These are phyloP conservation scores for Mizuhopecten yessoensis DNA, from an alignment of 1,140 invertebrate species.

Conservation along the genomic window DNA sequence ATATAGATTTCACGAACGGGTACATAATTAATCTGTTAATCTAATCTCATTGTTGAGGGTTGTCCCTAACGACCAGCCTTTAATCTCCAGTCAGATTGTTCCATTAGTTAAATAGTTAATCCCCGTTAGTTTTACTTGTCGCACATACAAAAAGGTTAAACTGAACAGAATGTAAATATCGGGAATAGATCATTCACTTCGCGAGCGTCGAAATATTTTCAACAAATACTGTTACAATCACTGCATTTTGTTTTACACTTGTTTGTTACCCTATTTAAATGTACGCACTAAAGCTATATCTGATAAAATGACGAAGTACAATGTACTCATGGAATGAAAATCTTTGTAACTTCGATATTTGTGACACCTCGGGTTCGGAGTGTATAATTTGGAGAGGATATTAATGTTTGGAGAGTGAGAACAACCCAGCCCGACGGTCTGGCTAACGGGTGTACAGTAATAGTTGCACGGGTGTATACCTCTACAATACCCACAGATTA, in stretches of 20 bases:
- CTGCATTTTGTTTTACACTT: neutral
- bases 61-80: conserved; percentile 9
- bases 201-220: neutral
- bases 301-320: neutral
- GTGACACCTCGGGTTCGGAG: neutral
- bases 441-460: neutral
- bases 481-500: conserved; percentile 21
- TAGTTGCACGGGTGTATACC: neutral
- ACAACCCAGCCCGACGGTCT: neutral
- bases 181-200: neutral
- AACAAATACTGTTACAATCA: neutral
- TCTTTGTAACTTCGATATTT: neutral
- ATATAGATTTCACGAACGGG: neutral
- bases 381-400: neutral
- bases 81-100: conserved; percentile 23
- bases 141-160: neutral
- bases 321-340: neutral
- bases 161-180: neutral
- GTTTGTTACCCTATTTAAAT: neutral
- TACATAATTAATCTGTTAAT: conserved; percentile 51
- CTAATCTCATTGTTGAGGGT: conserved; percentile 30
- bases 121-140: neutral
- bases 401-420: conserved; percentile 22
- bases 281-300: neutral
- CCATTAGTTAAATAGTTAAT: neutral